These are phyloP conservation scores for Heliconius himera DNA, from an alignment of 1,140 invertebrate species.

Conservation along the genomic window DNA sequence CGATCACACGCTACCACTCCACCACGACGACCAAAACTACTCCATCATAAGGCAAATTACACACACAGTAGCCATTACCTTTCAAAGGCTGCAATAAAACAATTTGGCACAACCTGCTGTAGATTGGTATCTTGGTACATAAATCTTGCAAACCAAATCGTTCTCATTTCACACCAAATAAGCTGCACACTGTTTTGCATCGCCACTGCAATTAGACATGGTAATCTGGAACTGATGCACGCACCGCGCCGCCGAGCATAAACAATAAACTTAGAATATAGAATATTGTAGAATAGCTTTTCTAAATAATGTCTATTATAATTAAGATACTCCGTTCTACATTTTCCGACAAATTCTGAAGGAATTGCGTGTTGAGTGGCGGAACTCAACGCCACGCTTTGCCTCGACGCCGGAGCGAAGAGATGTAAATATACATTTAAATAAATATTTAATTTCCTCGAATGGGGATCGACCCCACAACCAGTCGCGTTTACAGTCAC, in stretches of 20 bases:
- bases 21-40: not conserved
- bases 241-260: conserved; percentile 15
- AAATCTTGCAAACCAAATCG: conserved; percentile 71
- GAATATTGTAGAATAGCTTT: not conserved
- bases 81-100: conserved; percentile 42
- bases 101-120: conserved; percentile 60
- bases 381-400: too few relatives aligned
- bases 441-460: too few relatives aligned
- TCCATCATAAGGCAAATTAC: not conserved
- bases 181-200: conserved; percentile 51
- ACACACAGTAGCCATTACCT: not conserved
- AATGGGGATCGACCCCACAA: too few relatives aligned
- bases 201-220: conserved; percentile 61
- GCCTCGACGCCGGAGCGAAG: too few relatives aligned
- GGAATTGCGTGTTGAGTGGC: too few relatives aligned
- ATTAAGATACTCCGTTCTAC: too few relatives aligned
- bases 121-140: conserved; percentile 63
- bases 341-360: too few relatives aligned
- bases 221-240: conserved; percentile 26
- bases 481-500: too few relatives aligned
- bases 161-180: conserved; percentile 77
- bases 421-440: too few relatives aligned
- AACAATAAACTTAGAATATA: conserved; percentile 14
- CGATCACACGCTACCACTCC: not conserved
- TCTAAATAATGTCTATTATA: too few relatives aligned